phyloP scores from a whole-genome alignment of 35 echinoderm and acorn worm genomes.

The Stichopus chloronotus region DNA sequence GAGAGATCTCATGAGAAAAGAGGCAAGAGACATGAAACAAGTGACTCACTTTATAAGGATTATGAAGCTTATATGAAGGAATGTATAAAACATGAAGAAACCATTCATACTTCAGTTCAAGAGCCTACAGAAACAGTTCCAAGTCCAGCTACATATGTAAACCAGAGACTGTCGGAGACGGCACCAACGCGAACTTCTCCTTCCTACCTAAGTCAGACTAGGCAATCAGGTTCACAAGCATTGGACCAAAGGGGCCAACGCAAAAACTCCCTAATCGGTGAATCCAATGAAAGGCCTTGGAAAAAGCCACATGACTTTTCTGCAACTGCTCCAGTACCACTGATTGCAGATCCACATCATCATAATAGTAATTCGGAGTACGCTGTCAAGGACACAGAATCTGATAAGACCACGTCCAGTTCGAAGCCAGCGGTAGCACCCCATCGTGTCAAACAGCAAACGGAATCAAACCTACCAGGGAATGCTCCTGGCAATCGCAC shows the following conservation, averaged over 20 bases:
- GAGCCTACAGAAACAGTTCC: neutral
- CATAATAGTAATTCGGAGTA: neutral
- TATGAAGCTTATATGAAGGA: constrained; percentile 12
- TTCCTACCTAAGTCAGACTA: neutral
- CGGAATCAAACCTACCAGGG: constrained; percentile 40
- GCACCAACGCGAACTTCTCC: neutral
- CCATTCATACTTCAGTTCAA: neutral
- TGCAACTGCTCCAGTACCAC: neutral
- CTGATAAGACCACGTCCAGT: neutral
- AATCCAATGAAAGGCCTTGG: constrained; percentile 63
- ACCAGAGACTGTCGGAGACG: constrained; percentile 3
- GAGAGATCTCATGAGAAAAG: neutral
- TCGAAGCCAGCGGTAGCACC: neutral
- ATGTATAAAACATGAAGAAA: constrained; percentile 4
- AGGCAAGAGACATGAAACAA: constrained; percentile 19
- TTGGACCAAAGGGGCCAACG: constrained; percentile 29
- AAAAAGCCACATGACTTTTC: constrained; percentile 75
- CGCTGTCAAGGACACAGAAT: neutral
- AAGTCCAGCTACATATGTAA: neutral
- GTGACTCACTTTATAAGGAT: constrained; percentile 33
- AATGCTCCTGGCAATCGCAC: constrained; percentile 75
- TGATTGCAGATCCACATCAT: constrained; percentile 10
- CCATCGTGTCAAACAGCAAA: neutral
- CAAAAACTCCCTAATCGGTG: constrained; percentile 48
- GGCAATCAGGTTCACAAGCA: neutral